Evolutionary conservation across 2,888 invertebrate species (phyloP).

Genomic region (Petrophora chlorosata): DNA sequence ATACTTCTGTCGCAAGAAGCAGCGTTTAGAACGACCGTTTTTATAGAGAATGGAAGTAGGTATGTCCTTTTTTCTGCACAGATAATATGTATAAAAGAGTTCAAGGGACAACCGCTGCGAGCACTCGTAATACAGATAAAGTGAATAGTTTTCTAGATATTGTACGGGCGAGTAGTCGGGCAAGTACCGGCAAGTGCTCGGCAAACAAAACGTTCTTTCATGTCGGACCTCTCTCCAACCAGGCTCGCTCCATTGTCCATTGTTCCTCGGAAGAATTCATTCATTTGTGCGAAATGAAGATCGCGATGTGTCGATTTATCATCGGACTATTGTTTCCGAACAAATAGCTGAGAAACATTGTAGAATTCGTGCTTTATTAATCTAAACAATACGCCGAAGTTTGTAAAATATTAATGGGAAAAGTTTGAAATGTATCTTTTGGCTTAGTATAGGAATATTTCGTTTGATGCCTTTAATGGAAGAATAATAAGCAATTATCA

Average conservation of each 20-base stretch:
- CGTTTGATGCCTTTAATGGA: too few relatives aligned
- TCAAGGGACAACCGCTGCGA: constrained; percentile 5
- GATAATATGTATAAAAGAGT: constrained; percentile 1
- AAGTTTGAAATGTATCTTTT: too few relatives aligned
- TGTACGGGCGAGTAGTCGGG: constrained; percentile 6
- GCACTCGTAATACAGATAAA: constrained; percentile 10
- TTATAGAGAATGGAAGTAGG: background rate
- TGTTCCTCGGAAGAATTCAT: constrained; percentile 67
- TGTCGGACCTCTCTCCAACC: constrained; percentile 25
- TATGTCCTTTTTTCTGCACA: background rate
- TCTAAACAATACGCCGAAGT: constrained; percentile 18
- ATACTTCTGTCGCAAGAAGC: too few relatives aligned
- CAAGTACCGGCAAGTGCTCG: constrained; percentile 14
- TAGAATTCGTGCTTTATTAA: constrained; percentile 10
- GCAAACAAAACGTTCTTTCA: constrained; percentile 40
- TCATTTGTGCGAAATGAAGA: constrained; percentile 65
- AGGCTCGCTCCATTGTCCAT: constrained; percentile 66
- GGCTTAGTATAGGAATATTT: too few relatives aligned
- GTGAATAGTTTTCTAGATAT: constrained; percentile 19
- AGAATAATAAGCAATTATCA: too few relatives aligned
- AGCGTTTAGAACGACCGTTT: too few relatives aligned
- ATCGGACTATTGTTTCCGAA: constrained; percentile 50
- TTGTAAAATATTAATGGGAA: constrained; percentile 18
- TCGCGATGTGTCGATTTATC: constrained; percentile 53
- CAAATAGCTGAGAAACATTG: constrained; percentile 31